Percentiles rank a stretch among this genome's conserved stretches.
Evolutionary conservation across 2,113 vertebrate species (phyloP).

Genomic region (Marmota monax): DNA sequence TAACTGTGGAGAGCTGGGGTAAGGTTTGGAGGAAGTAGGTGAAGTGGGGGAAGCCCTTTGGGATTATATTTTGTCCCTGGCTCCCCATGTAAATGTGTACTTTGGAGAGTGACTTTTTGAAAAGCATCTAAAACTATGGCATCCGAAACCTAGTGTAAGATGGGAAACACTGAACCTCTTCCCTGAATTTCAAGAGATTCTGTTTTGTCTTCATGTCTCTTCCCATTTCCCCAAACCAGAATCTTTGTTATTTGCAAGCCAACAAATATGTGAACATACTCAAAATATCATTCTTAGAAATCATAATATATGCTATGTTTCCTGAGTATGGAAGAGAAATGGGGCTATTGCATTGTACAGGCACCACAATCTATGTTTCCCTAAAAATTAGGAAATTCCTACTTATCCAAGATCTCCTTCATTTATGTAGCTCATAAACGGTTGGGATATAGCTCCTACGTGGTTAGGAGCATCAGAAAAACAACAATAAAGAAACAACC

Average conservation of each 20-base stretch:
- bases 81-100: not conserved
- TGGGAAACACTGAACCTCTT: slow-evolving; percentile 6
- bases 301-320: slow-evolving; percentile 47
- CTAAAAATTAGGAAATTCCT: slow-evolving; percentile 71
- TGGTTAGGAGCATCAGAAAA: not conserved
- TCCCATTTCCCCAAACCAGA: slow-evolving; percentile 42
- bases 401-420: slow-evolving; percentile 74
- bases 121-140: not conserved
- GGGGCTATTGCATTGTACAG: slow-evolving; percentile 65
- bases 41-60: no score
- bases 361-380: slow-evolving; percentile 75
- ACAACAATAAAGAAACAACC: not conserved
- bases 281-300: slow-evolving; percentile 28
- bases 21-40: no score
- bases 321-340: slow-evolving; percentile 56
- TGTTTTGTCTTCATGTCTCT: slow-evolving; percentile 50
- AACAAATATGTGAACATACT: slow-evolving; percentile 9
- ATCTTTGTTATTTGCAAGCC: not conserved
- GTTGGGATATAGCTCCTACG: not conserved
- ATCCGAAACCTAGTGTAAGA: not conserved
- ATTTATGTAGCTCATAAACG: slow-evolving; percentile 41
- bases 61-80: no score
- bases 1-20: no score
- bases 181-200: not conserved
- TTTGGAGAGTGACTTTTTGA: not conserved